Base-by-base conservation (phyloP, 2,888 invertebrate genomes). In the Cephus sareptanus region DNA sequence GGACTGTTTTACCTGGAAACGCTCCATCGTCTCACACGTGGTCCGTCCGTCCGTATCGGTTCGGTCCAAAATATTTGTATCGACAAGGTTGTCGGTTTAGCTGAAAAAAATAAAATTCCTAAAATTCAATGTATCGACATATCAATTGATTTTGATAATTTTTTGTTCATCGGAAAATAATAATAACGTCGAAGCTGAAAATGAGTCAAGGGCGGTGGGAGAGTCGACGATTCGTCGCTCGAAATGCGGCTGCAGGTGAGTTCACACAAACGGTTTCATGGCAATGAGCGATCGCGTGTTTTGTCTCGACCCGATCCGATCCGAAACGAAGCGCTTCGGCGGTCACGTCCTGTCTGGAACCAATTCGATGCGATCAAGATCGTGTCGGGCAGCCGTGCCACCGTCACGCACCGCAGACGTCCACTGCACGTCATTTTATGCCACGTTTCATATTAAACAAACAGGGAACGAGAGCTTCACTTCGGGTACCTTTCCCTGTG, bases 341-440 rank as follows among this genome's bases (percentile, higher is more conserved):
- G 71, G 71, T 71, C 71, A 71, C 71, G 71, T 71, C 71, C 71
- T 34, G 71, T 71, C 71, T 23, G 71, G 71, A 71, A 71, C 71
- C 71, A 31, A 71, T 71, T 34, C 71, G 71, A 31, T 11, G 31
- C 31, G 71, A 71, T 71, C 71, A 31, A 71, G 71, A 71, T 71
- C 71, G 71, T 71, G 71, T 71, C 71, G 71, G 11, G 6, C 71
- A 34, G 34, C 71, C 31, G 15, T 31, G 71, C 71, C 71, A 75
- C 23, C 75, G 75, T 75, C 75, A 40, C 76, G 75, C 75, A 70
- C 34, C 30, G 75, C 68, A 75, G 76, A 69, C 71, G 11, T n/a
- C 75, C 68, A n/a, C 68, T 75, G 37, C 34, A 34, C 69, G 73
- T 69, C 31, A 11, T 40, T 75, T 40, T 71, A 68, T 77, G 74